Evolutionary conservation across 1,140 invertebrate species (phyloP).

Genomic region (Leptinotarsa defecta): DNA sequence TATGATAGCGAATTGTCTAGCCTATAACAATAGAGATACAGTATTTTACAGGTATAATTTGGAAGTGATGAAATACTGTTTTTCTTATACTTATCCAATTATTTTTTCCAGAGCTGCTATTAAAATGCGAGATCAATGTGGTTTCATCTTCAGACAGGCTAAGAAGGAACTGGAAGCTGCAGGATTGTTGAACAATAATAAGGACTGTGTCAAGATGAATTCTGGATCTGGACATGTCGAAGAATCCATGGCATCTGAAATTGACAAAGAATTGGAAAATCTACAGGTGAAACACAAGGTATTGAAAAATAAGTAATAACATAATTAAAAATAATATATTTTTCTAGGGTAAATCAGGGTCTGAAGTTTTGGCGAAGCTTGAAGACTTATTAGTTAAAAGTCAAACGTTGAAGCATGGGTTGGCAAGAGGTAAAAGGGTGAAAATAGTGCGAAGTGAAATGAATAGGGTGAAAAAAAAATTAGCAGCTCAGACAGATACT

Average conservation of each 20-base stretch:
- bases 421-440: constrained; percentile 59
- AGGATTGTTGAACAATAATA: constrained; percentile 58
- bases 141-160: constrained; percentile 75
- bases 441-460: constrained; percentile 62
- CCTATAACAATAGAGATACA: constrained; percentile 94
- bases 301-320: not conserved
- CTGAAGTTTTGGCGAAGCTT: constrained; percentile 60
- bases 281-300: constrained; percentile 48
- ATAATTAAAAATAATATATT: not conserved
- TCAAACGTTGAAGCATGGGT: constrained; percentile 60
- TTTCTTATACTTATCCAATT: not conserved
- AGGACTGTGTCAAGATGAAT: constrained; percentile 41
- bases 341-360: constrained; percentile 49
- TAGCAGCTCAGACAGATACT: constrained; percentile 32
- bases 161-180: constrained; percentile 73
- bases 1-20: constrained; percentile 93
- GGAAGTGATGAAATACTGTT: not conserved
- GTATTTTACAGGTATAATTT: constrained; percentile 64
- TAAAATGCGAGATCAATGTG: constrained; percentile 85
- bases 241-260: constrained; percentile 58
- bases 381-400: constrained; percentile 61
- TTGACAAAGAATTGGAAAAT: constrained; percentile 59
- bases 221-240: constrained; percentile 41
- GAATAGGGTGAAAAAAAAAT: constrained; percentile 42
- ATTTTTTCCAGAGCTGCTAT: constrained; percentile 72